These are phyloP conservation scores for Drosophila flavopinicola DNA, from an alignment of 2,888 invertebrate species.

Conservation along the genomic window DNA sequence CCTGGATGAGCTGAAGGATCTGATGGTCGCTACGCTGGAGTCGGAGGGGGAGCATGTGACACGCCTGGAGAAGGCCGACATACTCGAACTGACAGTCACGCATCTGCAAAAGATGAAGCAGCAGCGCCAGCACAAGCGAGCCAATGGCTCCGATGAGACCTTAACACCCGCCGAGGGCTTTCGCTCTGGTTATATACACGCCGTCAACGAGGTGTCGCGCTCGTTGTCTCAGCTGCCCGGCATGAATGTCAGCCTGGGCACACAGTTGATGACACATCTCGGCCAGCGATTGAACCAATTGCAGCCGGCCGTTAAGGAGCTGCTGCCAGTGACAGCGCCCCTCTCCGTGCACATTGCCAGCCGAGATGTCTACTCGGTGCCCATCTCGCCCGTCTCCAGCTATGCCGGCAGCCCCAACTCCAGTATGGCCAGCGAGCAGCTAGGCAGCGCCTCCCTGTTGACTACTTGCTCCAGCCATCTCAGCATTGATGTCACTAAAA, in stretches of 20 bases:
- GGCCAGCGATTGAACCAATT: constrained; percentile 90
- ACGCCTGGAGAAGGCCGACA: constrained; percentile 95
- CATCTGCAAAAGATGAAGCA: constrained; percentile 92
- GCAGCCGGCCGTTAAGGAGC: constrained; percentile 80
- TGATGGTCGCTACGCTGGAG: constrained; percentile 89
- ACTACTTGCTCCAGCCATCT: constrained; percentile 72
- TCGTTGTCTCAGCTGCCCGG: constrained; percentile 93
- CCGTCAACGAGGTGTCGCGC: constrained; percentile 94
- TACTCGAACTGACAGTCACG: constrained; percentile 93
- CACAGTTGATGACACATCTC: constrained; percentile 95
- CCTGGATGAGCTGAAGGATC: constrained; percentile 94
- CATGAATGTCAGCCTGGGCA: constrained; percentile 93
- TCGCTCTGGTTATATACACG: constrained; percentile 94
- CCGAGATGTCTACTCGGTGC: constrained; percentile 81
- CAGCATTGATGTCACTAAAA: constrained; percentile 70
- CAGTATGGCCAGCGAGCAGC: constrained; percentile 59
- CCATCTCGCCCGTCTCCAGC: constrained; percentile 83
- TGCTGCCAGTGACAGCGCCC: constrained; percentile 78
- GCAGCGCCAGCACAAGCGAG: constrained; percentile 84
- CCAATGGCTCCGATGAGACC: constrained; percentile 84
- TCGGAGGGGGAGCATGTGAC: constrained; percentile 96
- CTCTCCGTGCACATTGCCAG: constrained; percentile 79
- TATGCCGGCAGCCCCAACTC: constrained; percentile 82
- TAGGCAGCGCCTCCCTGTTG: constrained; percentile 62
- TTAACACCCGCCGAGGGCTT: constrained; percentile 91